Conservation (phyloP, 2,797 vertebrate species). For the Ispidina picta region DNA sequence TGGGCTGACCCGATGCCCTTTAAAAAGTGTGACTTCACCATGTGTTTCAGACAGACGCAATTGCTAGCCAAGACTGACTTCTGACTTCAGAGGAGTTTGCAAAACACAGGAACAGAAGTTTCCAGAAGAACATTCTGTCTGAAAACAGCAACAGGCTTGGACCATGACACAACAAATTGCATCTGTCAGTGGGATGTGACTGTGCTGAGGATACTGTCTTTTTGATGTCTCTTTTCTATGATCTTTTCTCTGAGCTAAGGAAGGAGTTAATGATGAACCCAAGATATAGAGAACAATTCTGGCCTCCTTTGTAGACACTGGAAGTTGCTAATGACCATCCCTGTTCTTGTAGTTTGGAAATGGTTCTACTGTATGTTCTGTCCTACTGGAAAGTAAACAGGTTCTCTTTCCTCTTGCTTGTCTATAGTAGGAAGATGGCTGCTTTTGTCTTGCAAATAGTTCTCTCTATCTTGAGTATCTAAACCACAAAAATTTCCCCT, state of each 20-base stretch:
- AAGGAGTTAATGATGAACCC: not conserved
- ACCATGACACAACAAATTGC: not conserved
- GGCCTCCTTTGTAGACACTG: not conserved
- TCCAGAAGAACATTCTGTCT: constrained; percentile 46
- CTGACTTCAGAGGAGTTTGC: not conserved
- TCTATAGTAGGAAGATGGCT: not conserved
- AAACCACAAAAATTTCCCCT: not conserved
- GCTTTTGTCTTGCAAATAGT: not conserved
- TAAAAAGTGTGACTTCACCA: not conserved
- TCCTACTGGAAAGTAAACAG: not conserved
- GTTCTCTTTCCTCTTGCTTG: not conserved
- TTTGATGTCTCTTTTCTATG: not conserved
- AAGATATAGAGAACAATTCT: not conserved
- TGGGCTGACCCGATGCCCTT: not conserved
- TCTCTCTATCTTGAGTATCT: not conserved
- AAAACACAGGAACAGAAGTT: not conserved
- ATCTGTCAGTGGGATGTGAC: not conserved
- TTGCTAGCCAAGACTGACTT: not conserved
- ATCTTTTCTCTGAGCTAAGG: not conserved
- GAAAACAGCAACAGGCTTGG: not conserved
- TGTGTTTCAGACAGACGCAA: not conserved
- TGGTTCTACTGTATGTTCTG: not conserved
- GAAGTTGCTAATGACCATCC: not conserved
- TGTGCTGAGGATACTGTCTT: not conserved
- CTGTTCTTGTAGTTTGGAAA: not conserved